Percentiles rank a stretch among this genome's conserved stretches.
Evolutionary conservation across 2,888 invertebrate species (phyloP).

Genomic region (Julus scanicus): DNA sequence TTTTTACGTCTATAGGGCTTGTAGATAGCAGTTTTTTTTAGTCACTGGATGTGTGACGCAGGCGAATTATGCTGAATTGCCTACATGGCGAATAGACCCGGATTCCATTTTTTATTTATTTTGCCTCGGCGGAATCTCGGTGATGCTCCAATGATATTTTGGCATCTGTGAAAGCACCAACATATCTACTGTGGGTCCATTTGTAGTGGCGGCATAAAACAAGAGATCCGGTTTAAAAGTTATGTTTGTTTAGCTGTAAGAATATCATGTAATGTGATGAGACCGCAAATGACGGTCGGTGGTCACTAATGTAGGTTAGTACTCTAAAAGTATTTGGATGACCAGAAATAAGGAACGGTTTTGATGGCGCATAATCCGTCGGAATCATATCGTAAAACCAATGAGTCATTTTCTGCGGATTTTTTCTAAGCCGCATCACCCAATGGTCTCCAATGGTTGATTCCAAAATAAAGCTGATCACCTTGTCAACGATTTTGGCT

Average conservation of each 20-base stretch:
- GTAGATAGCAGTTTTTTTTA: neutral
- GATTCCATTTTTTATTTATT: neutral
- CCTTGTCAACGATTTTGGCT: no score
- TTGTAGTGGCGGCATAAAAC: neutral
- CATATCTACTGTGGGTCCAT: neutral
- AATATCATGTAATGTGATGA: neutral
- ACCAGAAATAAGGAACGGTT: neutral
- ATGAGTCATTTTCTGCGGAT: neutral
- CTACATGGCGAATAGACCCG: neutral
- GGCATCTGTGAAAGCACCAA: neutral
- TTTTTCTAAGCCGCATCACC: neutral
- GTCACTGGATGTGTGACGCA: neutral
- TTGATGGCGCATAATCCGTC: conserved; percentile 19
- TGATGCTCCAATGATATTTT: neutral
- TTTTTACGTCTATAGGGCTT: neutral
- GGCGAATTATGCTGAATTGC: neutral
- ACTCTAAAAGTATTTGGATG: neutral
- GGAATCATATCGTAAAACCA: conserved; percentile 11
- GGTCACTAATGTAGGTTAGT: neutral
- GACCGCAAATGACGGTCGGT: neutral
- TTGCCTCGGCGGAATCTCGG: neutral
- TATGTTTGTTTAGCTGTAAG: neutral
- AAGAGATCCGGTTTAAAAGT: conserved; percentile 19
- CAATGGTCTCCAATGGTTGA: no score
- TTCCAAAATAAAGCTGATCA: no score